These are phyloP conservation scores for Columba livia DNA, from an alignment of 2,113 vertebrate species.

Conservation along the genomic window DNA sequence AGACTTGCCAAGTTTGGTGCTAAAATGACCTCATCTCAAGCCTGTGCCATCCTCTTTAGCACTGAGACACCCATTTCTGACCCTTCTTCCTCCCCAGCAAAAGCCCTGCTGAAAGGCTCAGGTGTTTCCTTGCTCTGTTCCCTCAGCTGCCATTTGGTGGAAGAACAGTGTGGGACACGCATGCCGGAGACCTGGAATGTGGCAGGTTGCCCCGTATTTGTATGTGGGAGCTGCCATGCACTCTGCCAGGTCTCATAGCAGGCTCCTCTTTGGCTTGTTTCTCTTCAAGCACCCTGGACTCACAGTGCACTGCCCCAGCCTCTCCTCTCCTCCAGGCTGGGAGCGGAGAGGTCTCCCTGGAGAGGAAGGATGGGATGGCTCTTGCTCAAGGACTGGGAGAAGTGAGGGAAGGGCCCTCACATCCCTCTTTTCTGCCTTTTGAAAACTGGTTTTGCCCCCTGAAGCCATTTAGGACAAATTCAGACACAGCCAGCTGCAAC, in stretches of 20 bases:
- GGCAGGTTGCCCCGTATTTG: neutral
- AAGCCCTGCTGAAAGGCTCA: neutral
- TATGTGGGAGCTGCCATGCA: neutral
- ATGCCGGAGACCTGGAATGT: neutral
- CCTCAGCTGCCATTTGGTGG: conserved; percentile 26
- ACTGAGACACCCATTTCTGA: conserved; percentile 17
- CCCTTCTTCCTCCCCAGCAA: neutral
- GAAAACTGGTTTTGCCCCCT: neutral
- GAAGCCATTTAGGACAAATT: conserved; percentile 19
- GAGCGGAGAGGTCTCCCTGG: neutral
- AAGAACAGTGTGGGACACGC: neutral
- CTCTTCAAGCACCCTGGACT: neutral
- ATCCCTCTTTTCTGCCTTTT: conserved; percentile 30
- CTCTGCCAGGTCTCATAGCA: neutral
- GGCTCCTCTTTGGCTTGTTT: conserved; percentile 9
- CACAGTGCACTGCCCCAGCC: neutral
- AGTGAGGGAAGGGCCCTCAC: neutral
- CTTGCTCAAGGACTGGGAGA: neutral
- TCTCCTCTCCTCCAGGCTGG: neutral
- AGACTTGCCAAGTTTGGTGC: neutral
- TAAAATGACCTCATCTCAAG: conserved; percentile 29
- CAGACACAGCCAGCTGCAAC: neutral
- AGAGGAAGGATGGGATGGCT: neutral
- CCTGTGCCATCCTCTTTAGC: conserved; percentile 13
- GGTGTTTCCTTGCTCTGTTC: neutral